Conservation (phyloP, 2,113 vertebrate species). For the Silurus asotus region DNA sequence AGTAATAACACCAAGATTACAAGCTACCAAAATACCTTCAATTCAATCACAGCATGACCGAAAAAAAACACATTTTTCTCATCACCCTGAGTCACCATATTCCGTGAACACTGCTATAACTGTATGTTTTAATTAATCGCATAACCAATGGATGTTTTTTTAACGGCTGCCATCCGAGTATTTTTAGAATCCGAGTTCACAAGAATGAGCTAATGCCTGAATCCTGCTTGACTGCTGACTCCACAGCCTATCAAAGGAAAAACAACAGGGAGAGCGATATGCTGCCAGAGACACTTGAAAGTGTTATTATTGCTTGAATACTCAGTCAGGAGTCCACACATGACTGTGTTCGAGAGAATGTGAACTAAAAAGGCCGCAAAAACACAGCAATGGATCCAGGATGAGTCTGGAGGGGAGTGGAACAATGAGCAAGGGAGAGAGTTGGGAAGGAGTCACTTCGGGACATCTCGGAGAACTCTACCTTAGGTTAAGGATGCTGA, state of each 20-base stretch:
- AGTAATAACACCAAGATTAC: background rate
- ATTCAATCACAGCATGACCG: background rate
- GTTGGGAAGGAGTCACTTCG: background rate
- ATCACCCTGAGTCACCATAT: background rate
- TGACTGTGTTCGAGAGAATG: constrained; percentile 6
- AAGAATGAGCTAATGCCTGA: background rate
- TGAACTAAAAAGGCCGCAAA: background rate
- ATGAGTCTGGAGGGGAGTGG: background rate
- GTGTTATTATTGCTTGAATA: constrained; percentile 59
- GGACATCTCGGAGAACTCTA: constrained; percentile 15
- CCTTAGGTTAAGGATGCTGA: constrained; percentile 38
- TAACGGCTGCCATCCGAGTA: background rate
- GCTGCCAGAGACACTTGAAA: constrained; percentile 55
- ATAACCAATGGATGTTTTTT: background rate
- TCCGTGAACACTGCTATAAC: background rate
- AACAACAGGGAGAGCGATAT: constrained; percentile 7
- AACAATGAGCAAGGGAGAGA: background rate
- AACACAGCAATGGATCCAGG: background rate
- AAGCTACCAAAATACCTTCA: background rate
- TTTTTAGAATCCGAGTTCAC: background rate
- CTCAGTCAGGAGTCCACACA: constrained; percentile 51
- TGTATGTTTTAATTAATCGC: background rate
- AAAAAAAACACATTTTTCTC: too few species aligned
- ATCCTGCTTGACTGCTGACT: background rate
- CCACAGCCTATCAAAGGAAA: background rate